Conservation (phyloP, 1,140 invertebrate species). For the Fopius arisanus region DNA sequence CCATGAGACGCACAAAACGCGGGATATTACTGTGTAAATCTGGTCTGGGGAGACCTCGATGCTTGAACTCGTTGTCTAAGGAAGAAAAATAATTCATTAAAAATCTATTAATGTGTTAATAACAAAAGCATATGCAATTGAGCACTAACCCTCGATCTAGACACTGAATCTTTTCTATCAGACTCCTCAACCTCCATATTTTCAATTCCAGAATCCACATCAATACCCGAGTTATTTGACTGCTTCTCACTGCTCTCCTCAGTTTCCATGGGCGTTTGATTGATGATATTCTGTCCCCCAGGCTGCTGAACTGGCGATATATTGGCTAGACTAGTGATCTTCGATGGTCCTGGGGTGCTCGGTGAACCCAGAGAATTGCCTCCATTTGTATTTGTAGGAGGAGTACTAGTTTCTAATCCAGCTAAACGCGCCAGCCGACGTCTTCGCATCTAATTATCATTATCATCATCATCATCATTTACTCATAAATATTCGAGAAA, state of each 20-base stretch:
- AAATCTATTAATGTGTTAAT: background rate
- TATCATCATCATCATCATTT: conserved; percentile 9
- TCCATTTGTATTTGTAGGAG: conserved; percentile 28
- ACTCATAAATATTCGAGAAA: background rate
- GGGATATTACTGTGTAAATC: conserved; percentile 68
- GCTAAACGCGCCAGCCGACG: conserved; percentile 73
- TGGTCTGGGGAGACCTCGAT: conserved; percentile 72
- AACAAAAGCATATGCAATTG: conserved; percentile 23
- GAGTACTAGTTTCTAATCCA: conserved; percentile 55
- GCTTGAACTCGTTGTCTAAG: conserved; percentile 64
- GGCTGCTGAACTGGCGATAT: conserved; percentile 45
- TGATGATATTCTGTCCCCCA: conserved; percentile 41
- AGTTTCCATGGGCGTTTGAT: conserved; percentile 67
- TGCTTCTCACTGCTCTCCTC: conserved; percentile 67
- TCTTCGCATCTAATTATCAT: conserved; percentile 69
- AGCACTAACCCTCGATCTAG: conserved; percentile 57
- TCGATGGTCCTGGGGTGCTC: conserved; percentile 51
- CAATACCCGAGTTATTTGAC: conserved; percentile 64
- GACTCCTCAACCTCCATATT: conserved; percentile 77
- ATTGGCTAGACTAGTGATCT: conserved; percentile 48
- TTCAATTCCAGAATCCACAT: conserved; percentile 79
- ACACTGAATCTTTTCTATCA: conserved; percentile 56
- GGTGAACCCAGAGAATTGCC: conserved; percentile 41
- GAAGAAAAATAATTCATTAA: too few relatives aligned
- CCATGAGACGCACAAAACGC: conserved; percentile 74